Evolutionary conservation across 1,140 invertebrate genomes (phyloP), one percentile per base, ranked within the genome.

Genomic region (Drosophila gunungcola): DNA sequence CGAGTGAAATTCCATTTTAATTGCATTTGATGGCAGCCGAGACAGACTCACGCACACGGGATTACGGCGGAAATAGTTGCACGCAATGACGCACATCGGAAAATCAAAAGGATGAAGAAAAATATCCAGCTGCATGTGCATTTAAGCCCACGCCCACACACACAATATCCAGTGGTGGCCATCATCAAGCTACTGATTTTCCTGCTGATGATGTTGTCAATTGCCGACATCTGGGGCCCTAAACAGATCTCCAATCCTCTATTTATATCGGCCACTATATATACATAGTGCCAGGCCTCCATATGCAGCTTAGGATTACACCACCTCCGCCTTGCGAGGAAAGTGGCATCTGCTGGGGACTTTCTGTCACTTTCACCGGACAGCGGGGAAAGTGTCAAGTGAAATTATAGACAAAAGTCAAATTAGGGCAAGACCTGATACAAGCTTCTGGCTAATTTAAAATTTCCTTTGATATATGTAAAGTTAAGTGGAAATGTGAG

Each of bases 51-150:
- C 67, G 65, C 65, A 56, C 39, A 36, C 38, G 60, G 43, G 49
- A 53, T 36, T 65, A 61, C 64, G 38, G 54, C 42, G 62, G 36
- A 62, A 63, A 70, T 55, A 82, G 73, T 75, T 39, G 42, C 51
- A 68, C 60, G 64, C 64, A 68, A 65, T 68, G 64, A 68, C 64
- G 64, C 64, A 68, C 38, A 36, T 32, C 38, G 46, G 64, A 64
- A 48, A 32, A 25, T 10, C 13, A 4, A 6, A 12, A 13, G 25
- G 13, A 25, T 25, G 6, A 5, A n/a, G 12, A 34, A 38, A 16
- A 43, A 5, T 21, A 9, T 32, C 13, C 13, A n/a, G 45, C 36
- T 12, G 48, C 13, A 36, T 10, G 16, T 39, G 46, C 45, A 51
- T 48, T 48, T 27, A 16, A 13, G 32, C 32, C 48, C 58, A 32